Evolutionary conservation across 2,797 vertebrate species (phyloP).

Genomic region (Erpetoichthys calabaricus): DNA sequence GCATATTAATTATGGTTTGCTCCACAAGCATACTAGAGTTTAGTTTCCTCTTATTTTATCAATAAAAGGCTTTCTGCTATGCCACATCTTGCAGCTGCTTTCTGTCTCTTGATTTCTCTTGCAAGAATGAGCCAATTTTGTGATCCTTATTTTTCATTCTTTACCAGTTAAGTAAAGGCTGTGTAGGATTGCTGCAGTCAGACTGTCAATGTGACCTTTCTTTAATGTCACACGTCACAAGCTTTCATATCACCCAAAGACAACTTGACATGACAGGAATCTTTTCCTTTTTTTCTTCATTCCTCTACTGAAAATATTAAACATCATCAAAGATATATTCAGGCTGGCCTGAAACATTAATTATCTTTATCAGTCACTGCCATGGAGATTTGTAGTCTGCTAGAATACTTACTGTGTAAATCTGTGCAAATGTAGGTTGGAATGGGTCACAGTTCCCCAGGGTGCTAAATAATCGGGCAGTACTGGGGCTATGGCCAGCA

Average conservation of each 20-base stretch:
- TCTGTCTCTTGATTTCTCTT: not conserved
- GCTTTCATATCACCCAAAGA: constrained; percentile 43
- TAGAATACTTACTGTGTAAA: constrained; percentile 1
- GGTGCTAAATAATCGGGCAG: too few relatives aligned
- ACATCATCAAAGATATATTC: constrained; percentile 31
- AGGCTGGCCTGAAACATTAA: constrained; percentile 20
- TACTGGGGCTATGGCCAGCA: too few relatives aligned
- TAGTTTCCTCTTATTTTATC: too few relatives aligned
- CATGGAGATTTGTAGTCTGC: constrained; percentile 17
- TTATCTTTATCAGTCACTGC: constrained; percentile 23
- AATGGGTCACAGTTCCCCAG: too few relatives aligned
- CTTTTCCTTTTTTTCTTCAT: constrained; percentile 30
- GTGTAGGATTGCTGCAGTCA: constrained; percentile 26
- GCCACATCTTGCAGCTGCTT: too few relatives aligned
- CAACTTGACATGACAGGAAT: constrained; percentile 43
- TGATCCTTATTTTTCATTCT: constrained; percentile 10
- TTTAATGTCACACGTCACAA: constrained; percentile 53
- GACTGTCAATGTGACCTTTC: constrained; percentile 57
- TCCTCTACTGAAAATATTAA: constrained; percentile 27
- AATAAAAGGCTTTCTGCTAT: too few relatives aligned
- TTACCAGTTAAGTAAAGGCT: constrained; percentile 19
- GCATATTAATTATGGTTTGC: too few relatives aligned
- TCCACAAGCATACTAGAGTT: too few relatives aligned
- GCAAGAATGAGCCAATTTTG: constrained; percentile 1
- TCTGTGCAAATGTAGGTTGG: too few relatives aligned